Base-by-base conservation (phyloP, 2,113 vertebrate genomes). In the Euleptes europaea region DNA sequence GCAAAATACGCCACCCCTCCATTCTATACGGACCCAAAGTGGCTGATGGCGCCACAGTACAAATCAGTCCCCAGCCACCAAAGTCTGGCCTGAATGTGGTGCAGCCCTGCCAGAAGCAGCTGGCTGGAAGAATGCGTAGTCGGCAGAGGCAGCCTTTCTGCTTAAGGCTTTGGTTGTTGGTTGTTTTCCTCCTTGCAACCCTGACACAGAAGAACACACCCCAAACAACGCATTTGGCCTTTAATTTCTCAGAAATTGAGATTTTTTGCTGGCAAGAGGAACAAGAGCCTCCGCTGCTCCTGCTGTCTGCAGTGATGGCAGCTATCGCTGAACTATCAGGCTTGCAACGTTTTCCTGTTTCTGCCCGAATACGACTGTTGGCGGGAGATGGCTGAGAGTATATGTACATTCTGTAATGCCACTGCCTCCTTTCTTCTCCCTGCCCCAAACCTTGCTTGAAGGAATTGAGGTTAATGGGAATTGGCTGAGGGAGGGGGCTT, bases 81-180 rank as follows among this genome's bases (percentile, higher is more conserved):
- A 57, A 60, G 23, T 83, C 38, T 0, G 1, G 0, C 0, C 0
- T 72, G 40, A 73, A 6, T 49, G 19, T 49, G 15, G n/a, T 82
- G 40, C 51, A 33, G 1, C 75, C 69, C 1, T 1, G 19, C 38
- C 28, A 47, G 80, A 71, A 70, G 51, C 73, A 63, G n/a, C 65
- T 70, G 47, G 70, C 49, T 78, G 65, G 47, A 84, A 78, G 65
- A 17, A 44, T 40, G 78, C 35, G 38, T 60, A 60, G 70, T 84
- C 70, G n/a, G 49, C 47, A 78, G 38, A 54, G 35, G 35, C 83
- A 84, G 49, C 31, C 5, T 78, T 65, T 51, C 73, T 57, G 40
- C 42, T 21, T 14, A 9, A 44, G 17, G n/a, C 38, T 26, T 26
- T 17, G 5, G 15, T 51, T 35, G 12, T 15, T 66, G 19, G 33